A percentile compares a stretch with the other conserved stretches of the same genome.
Conservation (phyloP, 2,113 vertebrate genomes). For the Psittacus erithacus region DNA sequence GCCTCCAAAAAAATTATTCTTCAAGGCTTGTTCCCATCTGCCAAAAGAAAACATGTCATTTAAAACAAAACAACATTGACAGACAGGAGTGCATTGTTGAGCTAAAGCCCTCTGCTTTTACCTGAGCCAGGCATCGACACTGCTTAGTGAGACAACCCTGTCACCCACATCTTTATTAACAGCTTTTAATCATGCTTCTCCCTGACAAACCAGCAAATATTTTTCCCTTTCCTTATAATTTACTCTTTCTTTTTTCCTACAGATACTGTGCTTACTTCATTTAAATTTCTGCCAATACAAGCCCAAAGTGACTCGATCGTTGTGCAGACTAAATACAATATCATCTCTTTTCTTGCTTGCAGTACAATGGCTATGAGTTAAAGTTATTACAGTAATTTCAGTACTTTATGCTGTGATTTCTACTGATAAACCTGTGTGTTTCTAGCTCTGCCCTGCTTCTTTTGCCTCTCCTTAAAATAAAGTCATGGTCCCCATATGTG, state of each 20-base stretch:
- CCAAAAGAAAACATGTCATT: constrained; percentile 67
- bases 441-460: neutral
- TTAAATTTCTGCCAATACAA: neutral
- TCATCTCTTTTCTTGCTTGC: neutral
- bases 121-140: neutral
- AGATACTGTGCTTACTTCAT: neutral
- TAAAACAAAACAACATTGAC: constrained; percentile 32
- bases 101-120: constrained; percentile 45
- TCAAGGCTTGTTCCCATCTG: constrained; percentile 67
- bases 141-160: neutral
- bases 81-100: constrained; percentile 6
- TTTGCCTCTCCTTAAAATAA: neutral
- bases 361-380: neutral
- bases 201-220: neutral
- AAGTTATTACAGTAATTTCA: neutral
- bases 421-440: neutral
- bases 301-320: neutral
- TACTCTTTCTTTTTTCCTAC: neutral
- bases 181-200: neutral
- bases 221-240: neutral
- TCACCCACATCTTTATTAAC: neutral
- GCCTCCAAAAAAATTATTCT: constrained; percentile 66
- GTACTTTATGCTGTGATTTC: neutral
- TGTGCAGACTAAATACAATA: neutral
- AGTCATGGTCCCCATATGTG: neutral